Base-by-base conservation (phyloP, 2,888 invertebrate species). In the Tenthredo livida region DNA sequence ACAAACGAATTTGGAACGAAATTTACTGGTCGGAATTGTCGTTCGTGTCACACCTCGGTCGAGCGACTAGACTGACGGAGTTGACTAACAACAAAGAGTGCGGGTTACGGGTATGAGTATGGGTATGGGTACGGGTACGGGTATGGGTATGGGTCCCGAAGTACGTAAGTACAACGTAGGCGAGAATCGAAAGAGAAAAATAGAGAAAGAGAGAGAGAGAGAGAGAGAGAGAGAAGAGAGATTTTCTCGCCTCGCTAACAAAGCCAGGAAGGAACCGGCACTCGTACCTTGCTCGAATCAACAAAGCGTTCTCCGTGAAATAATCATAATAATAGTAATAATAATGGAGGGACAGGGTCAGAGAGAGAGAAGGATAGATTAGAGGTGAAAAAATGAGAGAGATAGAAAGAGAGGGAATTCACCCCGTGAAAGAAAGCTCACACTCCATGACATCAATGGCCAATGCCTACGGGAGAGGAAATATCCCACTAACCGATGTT, bases 181-280 rank as follows among this genome's bases (percentile, higher is more conserved):
- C 77, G 50, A 54, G 50, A 77, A 61, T 54, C 77, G 86, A 86
- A 78, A 29, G 67, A 85, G 54, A 40, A 43, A 84, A 40, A 65
- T 72, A 75, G 75, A 85, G 61, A 29, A 50, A 54, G 85, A 65
- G 47, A 84, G 70, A 65, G 54, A 77, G 82, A 85, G 15, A 58
- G 50, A 84, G 83, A 73, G 85, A 61, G 65, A 73, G 85, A 87
- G 84, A 86, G 84, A 84, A 40, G 77, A 73, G 73, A 72, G 91
- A 91, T 91, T 92, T 92, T 92, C 92, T 92, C 92, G 92, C 92
- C 92, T 92, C 90, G 90, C 90, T 89, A 92, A 92, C 92, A 92
- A 92, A 92, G 92, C 92, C 91, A 90, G 91, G 67, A 83, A 83
- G 91, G 90, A 91, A 92, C 89, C 90, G 90, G 90, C 89, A 61